Evolutionary conservation across 2,797 vertebrate genomes (phyloP).

Genomic region (Hemitrygon akajei): DNA sequence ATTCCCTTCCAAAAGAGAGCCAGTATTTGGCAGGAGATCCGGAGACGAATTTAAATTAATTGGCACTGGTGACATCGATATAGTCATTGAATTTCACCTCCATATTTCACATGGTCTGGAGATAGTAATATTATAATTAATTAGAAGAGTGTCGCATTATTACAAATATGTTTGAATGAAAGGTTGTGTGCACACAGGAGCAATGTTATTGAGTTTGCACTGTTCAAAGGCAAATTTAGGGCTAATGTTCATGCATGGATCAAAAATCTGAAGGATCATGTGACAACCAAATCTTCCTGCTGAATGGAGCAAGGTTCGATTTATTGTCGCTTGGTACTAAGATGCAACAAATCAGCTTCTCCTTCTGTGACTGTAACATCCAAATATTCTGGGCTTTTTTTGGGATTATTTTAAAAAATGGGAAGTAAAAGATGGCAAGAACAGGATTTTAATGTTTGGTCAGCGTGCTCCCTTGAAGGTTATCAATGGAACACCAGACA

Average conservation of each 20-base stretch:
- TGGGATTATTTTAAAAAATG: not conserved
- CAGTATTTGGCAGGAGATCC: not conserved
- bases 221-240: not conserved
- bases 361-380: not conserved
- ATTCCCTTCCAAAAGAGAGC: not conserved
- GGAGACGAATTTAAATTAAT: not conserved
- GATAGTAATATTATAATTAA: not conserved
- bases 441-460: not conserved
- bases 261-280: not conserved
- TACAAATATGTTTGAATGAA: not conserved
- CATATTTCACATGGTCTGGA: not conserved
- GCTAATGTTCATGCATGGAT: not conserved
- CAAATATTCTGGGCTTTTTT: not conserved
- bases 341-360: not conserved
- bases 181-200: not conserved
- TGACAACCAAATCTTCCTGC: not conserved
- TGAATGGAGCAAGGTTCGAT: not conserved
- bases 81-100: not conserved
- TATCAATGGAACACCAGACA: not conserved
- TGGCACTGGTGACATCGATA: not conserved
- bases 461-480: not conserved
- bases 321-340: not conserved
- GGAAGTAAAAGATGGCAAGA: not conserved
- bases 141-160: not conserved
- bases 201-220: not conserved